Base-by-base conservation (phyloP, 2,113 vertebrate genomes). In the Halichoerus grypus region DNA sequence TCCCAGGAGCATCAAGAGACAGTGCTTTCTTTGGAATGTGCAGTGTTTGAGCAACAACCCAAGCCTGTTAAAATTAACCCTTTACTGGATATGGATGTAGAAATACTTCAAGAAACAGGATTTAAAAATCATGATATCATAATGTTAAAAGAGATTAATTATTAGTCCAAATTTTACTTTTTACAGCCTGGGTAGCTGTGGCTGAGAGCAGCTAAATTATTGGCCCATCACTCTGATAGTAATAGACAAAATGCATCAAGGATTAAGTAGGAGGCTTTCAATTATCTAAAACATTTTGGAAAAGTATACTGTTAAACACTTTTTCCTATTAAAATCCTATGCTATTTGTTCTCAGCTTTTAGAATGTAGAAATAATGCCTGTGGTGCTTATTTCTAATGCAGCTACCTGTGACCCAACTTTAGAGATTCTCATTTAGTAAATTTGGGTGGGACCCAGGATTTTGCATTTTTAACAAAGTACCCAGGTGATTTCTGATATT, bases 401-500 rank as follows among this genome's bases (percentile, higher is more conserved):
- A 36, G 53, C 51, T 59, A 63, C 16, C 28, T 31, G 14, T 80
- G 53, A 72, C 22, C 16, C 53, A 57, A 31, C 42, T 80, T 72
- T 18, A 77, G 63, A 74, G 36, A 72, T 74, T 91, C 57, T 51
- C 42, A 5, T 59, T 87, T 91, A 74, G 39, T 59, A 72, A 71
- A 26, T 80, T 49, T 81, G 26, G 15, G 61, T 85, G 16, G 42
- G 61, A 53, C 61, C 15, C 28, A 85, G n/a, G n/a, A 87, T 80
- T 94, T 80, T 65, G 12, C 42, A 72, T 72, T 94, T 94, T 87
- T 63, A 87, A 39, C 31, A 72, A 81, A 65, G 49, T 91, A 67
- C 18, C 14, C 46, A 74, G 24, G 36, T 94, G 49, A 86, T 65
- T 96, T 86, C 63, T 91, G 42, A 63, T 31, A 36, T 46, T 57